Conservation (phyloP, 2,888 invertebrate species). For the Epinotia demarniana region DNA sequence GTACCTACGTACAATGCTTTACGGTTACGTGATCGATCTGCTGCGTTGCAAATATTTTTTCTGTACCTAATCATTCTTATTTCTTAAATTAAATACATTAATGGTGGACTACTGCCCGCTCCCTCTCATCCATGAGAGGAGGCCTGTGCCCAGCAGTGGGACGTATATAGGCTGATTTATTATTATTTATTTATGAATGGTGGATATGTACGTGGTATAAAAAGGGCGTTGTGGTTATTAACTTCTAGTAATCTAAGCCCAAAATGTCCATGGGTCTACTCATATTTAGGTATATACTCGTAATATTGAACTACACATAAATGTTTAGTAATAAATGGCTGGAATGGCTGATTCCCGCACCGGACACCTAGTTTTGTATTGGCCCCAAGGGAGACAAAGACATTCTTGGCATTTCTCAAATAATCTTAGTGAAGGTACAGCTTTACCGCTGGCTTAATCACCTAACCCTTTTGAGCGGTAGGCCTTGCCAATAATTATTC, state of each 20-base stretch:
- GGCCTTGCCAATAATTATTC: conserved; percentile 68
- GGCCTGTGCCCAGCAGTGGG: too few relatives aligned
- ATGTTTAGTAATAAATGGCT: conserved; percentile 4
- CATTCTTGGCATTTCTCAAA: conserved; percentile 60
- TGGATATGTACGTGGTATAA: too few relatives aligned
- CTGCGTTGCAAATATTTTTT: too few relatives aligned
- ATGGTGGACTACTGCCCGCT: too few relatives aligned
- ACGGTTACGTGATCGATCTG: too few relatives aligned
- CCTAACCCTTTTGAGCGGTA: conserved; percentile 63
- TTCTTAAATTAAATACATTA: too few relatives aligned
- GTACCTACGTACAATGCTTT: too few relatives aligned
- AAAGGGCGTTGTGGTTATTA: neutral
- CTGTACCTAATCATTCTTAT: too few relatives aligned
- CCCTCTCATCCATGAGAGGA: too few relatives aligned
- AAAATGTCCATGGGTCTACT: neutral
- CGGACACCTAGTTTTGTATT: conserved; percentile 29
- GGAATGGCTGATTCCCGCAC: neutral
- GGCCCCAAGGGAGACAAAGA: conserved; percentile 46
- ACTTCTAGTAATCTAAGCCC: neutral
- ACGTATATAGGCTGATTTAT: too few relatives aligned
- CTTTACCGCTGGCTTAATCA: conserved; percentile 69
- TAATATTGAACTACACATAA: neutral
- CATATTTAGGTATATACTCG: neutral
- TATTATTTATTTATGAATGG: too few relatives aligned
- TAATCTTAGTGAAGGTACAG: conserved; percentile 62